Base-by-base conservation (phyloP, 2,113 vertebrate genomes). In the Ctenodactylus gundi region DNA sequence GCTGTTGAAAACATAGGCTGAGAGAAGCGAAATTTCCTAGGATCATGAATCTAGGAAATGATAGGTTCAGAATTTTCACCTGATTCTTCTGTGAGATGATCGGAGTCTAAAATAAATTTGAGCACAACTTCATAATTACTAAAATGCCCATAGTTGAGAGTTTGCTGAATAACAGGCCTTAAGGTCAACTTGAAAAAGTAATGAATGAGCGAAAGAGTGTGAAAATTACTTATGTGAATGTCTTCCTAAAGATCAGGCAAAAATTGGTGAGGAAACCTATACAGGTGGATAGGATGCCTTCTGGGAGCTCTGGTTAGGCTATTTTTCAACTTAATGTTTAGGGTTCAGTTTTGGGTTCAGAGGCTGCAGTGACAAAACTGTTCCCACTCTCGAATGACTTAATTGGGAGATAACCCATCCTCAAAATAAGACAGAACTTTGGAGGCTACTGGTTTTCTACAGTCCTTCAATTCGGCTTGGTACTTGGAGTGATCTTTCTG, bases 281-380 rank as follows among this genome's bases (percentile, higher is more conserved):
- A 10, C 25, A 60, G 39, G 23, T 64, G 34, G 39, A 46, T 3
- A 49, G 13, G 3, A 10, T 41, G 31, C 5, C 81, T 90, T 90
- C 21, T 57, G 27, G 41, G 76, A 94, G 6, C 17, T 86, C 70
- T 88, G 36, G 41, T 55, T 78, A n/a, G 13, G 9, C 25, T 20
- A 83, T 82, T 86, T 91, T 83, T 60, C n/a, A 90, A 25, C 51
- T 85, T 60, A 55, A 72, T 17, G 46, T 39, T 90, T 94, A 62
- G 53, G 68, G 46, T 36, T 55, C 53, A 55, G 53, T 55, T 12
- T 15, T 55, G 53, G 53, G 53, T 15, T 82, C 55, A 39, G 62
- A 75, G 36, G 44, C 25, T 62, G 80, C 64, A 85, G 51, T 81
- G 51, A 64, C 21, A 88, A 75, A 76, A 72, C 17, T 53, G 20